Base-by-base conservation (phyloP, 2,888 invertebrate species). In the Coleophora deauratella region DNA sequence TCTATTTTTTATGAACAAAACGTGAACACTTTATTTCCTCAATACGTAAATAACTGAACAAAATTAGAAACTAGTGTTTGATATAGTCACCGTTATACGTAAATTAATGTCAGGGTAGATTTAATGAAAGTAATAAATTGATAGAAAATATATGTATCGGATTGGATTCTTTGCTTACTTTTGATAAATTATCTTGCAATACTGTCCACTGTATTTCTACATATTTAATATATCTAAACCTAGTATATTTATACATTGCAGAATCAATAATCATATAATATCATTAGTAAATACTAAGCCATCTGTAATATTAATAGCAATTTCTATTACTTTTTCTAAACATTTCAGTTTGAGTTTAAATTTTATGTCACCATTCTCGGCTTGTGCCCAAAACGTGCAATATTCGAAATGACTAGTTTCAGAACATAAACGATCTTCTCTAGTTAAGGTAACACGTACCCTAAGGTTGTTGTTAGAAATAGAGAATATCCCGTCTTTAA, bases 91-190 rank as follows among this genome's bases (percentile, higher is more conserved):
- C 91, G 90, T 91, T 90, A 92, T 93, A 92, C 93, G 92, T 93
- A 93, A 93, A 91, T 91, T 91, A 90, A 90, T 92, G 92, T 92
- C 92, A 93, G 93, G 93, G 92, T 93, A 84, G 82, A 81, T 61
- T 73, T 71, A 79, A 80, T 68, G 13, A 66, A 75, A 72, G 68
- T 66, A 72, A 65, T 73, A 52, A 57, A 59, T 52, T 52, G 62
- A 59, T 55, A 66, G 65, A 67, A 21, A 21, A 6, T 72, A 66
- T 66, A 70, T 70, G 71, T 78, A 72, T 71, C 64, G 51, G 68
- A 74, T 72, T 68, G 69, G 66, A 71, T 57, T 66, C 59, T 71
- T 73, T 56, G 78, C 78, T 81, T 82, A 62, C 65, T 73, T 77
- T 78, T 72, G 67, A 67, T 74, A 72, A 67, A 68, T 72, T 73